Percentiles rank a stretch among this genome's conserved stretches.
Conservation (phyloP, 1,140 invertebrate species). For the Leptopilina boulardi region DNA sequence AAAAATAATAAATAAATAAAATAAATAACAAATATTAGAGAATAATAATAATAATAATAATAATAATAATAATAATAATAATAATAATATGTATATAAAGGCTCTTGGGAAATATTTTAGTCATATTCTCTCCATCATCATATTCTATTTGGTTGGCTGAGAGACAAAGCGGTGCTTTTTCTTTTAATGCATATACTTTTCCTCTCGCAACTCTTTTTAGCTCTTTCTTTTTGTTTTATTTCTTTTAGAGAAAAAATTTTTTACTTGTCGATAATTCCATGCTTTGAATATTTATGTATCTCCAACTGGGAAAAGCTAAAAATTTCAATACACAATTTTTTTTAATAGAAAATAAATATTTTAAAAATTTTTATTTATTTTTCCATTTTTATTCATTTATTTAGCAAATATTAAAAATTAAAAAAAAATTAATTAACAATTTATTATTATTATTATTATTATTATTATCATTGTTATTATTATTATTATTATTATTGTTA, state of each 20-base stretch:
- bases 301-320: not conserved
- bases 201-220: not conserved
- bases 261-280: not conserved
- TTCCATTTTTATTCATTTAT: no score
- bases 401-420: no score
- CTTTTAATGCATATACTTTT: slow-evolving; percentile 26
- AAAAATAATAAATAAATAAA: not conserved
- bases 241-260: not conserved
- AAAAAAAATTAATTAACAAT: no score
- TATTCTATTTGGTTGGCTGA: not conserved
- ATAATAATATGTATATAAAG: no score
- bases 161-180: slow-evolving; percentile 12
- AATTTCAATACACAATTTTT: not conserved
- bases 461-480: no score
- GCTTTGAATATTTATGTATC: not conserved
- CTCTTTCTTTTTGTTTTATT: not conserved
- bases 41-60: no score
- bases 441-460: no score
- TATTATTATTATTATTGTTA: no score
- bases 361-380: no score
- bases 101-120: not conserved
- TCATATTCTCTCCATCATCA: not conserved
- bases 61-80: no score
- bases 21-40: no score
- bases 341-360: not conserved